phyloP scores from a whole-genome alignment of 2,797 vertebrate species.

The Diplodus sargus region DNA sequence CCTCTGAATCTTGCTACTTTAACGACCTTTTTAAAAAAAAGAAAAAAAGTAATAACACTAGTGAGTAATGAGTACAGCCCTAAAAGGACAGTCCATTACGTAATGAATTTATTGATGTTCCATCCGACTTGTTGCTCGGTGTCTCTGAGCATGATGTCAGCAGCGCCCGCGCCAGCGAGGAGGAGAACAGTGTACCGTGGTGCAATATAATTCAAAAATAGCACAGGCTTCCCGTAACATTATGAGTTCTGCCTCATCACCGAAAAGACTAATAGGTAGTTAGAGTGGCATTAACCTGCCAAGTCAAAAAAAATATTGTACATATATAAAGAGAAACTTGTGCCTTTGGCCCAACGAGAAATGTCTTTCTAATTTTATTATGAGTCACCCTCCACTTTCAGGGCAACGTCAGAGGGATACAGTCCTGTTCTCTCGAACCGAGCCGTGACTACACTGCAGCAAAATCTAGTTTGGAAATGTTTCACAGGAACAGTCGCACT shows the following conservation, averaged over 20 bases:
- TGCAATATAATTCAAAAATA: conserved; percentile 54
- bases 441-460: conserved; percentile 24
- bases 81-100: conserved; percentile 65
- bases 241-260: conserved; percentile 18
- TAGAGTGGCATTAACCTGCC: conserved; percentile 34
- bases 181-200: conserved; percentile 14
- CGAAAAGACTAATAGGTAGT: conserved; percentile 6
- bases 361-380: conserved; percentile 21
- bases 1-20: conserved; percentile 9
- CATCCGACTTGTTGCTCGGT: conserved; percentile 44
- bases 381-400: conserved; percentile 23
- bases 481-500: conserved; percentile 6
- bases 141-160: conserved; percentile 64
- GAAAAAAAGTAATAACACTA: conserved; percentile 41
- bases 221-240: conserved; percentile 23
- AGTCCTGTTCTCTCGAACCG: neutral
- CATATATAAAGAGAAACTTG: conserved; percentile 7
- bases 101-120: conserved; percentile 78
- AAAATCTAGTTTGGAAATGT: conserved; percentile 11
- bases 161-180: conserved; percentile 36
- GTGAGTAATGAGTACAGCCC: conserved; percentile 52
- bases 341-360: conserved; percentile 6
- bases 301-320: conserved; percentile 14
- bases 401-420: conserved; percentile 24
- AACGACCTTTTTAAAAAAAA: conserved; percentile 20